These are phyloP conservation scores for Heliangelus exortis DNA, from an alignment of 2,797 vertebrate genomes.

Conservation along the genomic window DNA sequence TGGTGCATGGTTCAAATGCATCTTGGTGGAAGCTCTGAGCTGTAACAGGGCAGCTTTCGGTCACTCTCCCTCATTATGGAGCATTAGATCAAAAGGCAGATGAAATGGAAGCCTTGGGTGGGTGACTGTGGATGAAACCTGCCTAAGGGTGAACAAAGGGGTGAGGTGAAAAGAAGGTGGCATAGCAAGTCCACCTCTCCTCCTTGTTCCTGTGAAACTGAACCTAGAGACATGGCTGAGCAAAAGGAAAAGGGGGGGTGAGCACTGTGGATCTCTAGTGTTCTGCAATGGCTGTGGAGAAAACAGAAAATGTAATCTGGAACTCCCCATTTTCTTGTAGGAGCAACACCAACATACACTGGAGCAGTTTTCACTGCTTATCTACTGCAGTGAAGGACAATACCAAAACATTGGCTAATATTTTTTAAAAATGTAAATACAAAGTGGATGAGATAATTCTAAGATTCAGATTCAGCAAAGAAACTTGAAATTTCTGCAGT, in stretches of 20 bases:
- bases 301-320: background rate
- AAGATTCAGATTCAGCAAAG: background rate
- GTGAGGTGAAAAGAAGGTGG: background rate
- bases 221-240: background rate
- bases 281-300: background rate
- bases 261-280: background rate
- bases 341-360: background rate
- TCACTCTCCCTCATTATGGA: fast-evolving
- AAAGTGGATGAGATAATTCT: background rate
- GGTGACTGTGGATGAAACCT: background rate
- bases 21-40: background rate
- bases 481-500: background rate
- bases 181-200: background rate
- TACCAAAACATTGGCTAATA: background rate
- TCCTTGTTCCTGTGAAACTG: background rate
- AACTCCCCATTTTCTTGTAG: background rate
- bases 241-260: background rate
- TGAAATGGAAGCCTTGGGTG: constrained; percentile 2
- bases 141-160: fast-evolving
- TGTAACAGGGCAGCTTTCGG: fast-evolving
- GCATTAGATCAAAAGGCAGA: background rate
- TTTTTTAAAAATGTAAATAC: background rate
- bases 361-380: background rate
- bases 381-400: background rate
- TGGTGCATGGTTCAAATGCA: fast-evolving